Percentiles rank a stretch among this genome's conserved stretches.
phyloP scores from a whole-genome alignment of 2,888 invertebrate genomes.

The Andrena fulva region DNA sequence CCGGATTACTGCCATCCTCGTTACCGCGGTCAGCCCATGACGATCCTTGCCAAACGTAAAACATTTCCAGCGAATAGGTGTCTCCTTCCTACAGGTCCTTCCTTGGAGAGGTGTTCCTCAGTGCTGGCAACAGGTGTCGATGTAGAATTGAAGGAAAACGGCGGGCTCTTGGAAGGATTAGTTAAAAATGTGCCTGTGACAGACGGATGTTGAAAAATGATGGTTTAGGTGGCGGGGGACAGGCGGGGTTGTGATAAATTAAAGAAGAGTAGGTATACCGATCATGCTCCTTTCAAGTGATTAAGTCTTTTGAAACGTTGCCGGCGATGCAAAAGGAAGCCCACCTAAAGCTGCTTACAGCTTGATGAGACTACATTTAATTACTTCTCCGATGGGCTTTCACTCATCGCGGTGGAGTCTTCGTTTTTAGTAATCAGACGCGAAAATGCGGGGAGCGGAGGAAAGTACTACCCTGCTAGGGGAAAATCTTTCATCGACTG shows the following conservation, averaged over 20 bases:
- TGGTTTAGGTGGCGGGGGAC: no score
- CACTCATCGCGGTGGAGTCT: neutral
- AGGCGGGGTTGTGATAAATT: neutral
- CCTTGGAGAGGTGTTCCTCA: constrained; percentile 24
- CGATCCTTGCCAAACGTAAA: constrained; percentile 45
- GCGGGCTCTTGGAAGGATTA: neutral
- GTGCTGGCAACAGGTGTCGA: neutral
- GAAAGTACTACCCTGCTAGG: neutral
- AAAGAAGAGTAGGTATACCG: neutral
- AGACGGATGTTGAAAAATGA: no score
- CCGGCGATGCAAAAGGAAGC: neutral
- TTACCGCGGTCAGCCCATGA: constrained; percentile 35
- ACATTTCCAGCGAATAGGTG: constrained; percentile 36
- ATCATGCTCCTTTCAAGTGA: neutral
- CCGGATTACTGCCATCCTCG: constrained; percentile 77
- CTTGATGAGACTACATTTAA: neutral
- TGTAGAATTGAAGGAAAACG: neutral
- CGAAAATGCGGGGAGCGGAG: neutral
- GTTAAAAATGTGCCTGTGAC: no score
- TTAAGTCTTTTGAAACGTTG: constrained; percentile 3
- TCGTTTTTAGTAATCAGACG: neutral
- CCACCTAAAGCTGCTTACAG: neutral
- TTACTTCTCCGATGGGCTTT: neutral
- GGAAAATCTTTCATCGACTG: constrained; percentile 29
- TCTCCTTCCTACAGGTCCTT: constrained; percentile 4